Conservation (phyloP, 2,888 invertebrate species). For the Hirtodrosophila confusa region DNA sequence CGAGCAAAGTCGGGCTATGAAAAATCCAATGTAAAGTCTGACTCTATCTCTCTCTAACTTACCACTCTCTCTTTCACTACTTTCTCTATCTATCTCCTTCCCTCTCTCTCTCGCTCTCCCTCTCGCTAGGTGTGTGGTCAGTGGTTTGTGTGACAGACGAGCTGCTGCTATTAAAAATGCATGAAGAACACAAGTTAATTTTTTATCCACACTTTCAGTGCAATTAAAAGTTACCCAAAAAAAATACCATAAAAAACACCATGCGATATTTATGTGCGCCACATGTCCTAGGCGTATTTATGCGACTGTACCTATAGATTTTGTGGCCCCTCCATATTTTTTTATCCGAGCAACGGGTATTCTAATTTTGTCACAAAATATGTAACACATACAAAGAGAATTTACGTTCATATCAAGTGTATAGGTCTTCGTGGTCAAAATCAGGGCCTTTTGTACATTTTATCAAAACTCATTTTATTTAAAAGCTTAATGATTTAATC, state of each 20-base stretch:
- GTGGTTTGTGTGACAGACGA: constrained; percentile 44
- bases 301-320: constrained; percentile 48
- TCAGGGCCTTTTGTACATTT: too few relatives aligned
- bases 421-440: too few relatives aligned
- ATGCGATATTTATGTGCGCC: constrained; percentile 67
- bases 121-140: constrained; percentile 42
- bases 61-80: not conserved
- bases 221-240: constrained; percentile 66
- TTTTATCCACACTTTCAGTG: constrained; percentile 72
- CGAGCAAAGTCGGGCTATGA: constrained; percentile 32
- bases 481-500: too few relatives aligned
- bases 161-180: constrained; percentile 69
- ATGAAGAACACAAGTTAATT: constrained; percentile 75
- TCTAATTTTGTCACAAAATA: not conserved
- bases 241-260: constrained; percentile 45
- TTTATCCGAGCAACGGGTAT: not conserved
- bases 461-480: too few relatives aligned
- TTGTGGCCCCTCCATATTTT: constrained; percentile 5
- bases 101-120: not conserved
- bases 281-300: constrained; percentile 70
- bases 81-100: not conserved
- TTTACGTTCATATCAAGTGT: too few relatives aligned
- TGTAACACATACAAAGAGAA: not conserved
- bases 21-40: constrained; percentile 15
- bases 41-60: not conserved